Evolutionary conservation across 30 jellyfish, hydroid and myxozoan species (phyloP), one percentile per base, ranked within the genome.

Genomic region (Turritopsis rubra): DNA sequence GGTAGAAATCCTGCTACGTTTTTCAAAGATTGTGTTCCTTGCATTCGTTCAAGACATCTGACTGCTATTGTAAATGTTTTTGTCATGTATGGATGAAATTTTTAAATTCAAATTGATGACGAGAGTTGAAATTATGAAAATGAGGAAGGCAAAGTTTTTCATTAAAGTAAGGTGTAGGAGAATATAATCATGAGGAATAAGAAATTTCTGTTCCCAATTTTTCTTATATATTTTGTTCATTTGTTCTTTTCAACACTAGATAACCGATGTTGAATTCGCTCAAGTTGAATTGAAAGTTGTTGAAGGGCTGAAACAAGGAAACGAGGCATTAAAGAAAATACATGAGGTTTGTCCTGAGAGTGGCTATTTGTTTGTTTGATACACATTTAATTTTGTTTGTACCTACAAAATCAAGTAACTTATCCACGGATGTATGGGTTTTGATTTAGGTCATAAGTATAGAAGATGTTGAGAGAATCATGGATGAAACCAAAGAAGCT

Each of bases 401-500:
- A n/a, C n/a, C n/a, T n/a, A n/a, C n/a, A n/a, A n/a, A n/a, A n/a
- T n/a, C n/a, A n/a, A n/a, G n/a, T n/a, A n/a, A n/a, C n/a, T n/a
- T n/a, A n/a, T n/a, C 60, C 60, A 41, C 13, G 60, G 13, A 41
- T 41, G 60, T 41, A 68, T 68, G 16, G 0, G 19, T 60, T 19
- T 52, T 25, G 54, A 52, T 75, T 54, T 60, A 92, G 96, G 72
- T 92, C 66, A 92, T 92, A 96, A 72, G 96, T n/a, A 72, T 92
- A 1, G 98, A 92, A 85, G 98, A 92, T 78, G 98, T 92, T n/a
- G 98, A 92, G 71, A 88, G 86, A 68, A 92, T 92, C 20, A 92
- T 92, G 98, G 98, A 88, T 28, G 98, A 92, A 17, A 88, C 98
- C 23, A 83, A 86, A 79, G 98, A 92, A 29, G 98, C 91, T 31